Evolutionary conservation across 2,113 vertebrate genomes (phyloP).

Genomic region (Castor canadensis): DNA sequence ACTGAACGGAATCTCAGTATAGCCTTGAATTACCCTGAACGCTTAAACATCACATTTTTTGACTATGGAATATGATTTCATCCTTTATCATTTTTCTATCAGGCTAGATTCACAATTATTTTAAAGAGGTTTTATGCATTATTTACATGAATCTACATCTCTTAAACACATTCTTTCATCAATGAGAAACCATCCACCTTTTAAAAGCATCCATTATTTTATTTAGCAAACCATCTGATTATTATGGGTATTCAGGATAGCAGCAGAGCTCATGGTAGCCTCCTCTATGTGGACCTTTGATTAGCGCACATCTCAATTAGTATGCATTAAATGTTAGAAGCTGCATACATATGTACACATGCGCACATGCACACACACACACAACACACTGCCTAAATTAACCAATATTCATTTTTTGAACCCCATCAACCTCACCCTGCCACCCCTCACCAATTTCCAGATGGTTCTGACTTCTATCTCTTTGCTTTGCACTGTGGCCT

Average conservation of each 20-base stretch:
- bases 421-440: rapidly evolving
- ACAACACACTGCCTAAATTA: not conserved
- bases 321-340: not conserved
- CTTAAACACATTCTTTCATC: not conserved
- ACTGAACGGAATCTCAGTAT: not conserved
- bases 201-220: not conserved
- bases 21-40: not conserved
- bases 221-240: not conserved
- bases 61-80: not conserved
- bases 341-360: not conserved
- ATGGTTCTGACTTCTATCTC: too few species aligned
- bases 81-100: not conserved
- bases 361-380: not conserved
- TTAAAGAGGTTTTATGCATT: not conserved
- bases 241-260: not conserved
- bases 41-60: not conserved
- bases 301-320: not conserved
- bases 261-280: rapidly evolving
- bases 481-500: not conserved
- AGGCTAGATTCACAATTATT: not conserved
- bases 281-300: not conserved
- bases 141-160: not conserved
- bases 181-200: not conserved
- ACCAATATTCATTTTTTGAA: too few species aligned
- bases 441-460: not conserved